Base-by-base conservation (phyloP, 2,113 vertebrate genomes). In the Atrichornis clamosus region DNA sequence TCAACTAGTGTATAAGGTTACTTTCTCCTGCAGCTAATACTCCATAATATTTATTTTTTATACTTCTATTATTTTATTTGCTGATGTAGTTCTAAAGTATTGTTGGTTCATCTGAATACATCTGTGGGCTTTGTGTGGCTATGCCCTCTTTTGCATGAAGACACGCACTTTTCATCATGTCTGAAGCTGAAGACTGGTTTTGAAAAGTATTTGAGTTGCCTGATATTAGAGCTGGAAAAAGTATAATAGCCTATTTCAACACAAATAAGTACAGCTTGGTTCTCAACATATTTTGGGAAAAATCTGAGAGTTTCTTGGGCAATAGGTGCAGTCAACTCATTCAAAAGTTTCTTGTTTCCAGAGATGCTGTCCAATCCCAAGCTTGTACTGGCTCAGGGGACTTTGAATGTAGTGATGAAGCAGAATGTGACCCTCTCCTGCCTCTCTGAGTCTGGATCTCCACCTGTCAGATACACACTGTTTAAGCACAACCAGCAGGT, bases 381-480 rank as follows among this genome's bases (percentile, higher is more conserved):
- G 62, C 91, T 97, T 21, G 4, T 0, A n/a, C 23, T 26, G n/a
- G 44, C 46, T 41, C 72, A 93, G 26, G 44, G 74, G 18, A 77
- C 41, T 8, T 47, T 30, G 8, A 69, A 64, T 0, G 89, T 97
- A 27, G 37, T 13, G 42, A 84, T 89, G 70, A 97, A 97, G 30
- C 96, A 97, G 85, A 97, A 95, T 0, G 95, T 97, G 65, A 97
- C 80, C 49, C 78, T 98, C 24, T 88, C 49, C 53, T 98, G 98
- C 81, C 72, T 47, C 55, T 64, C 19, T 24, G 20, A 80, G 49
- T 92, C 89, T 47, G 89, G 26, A 22, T 80, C 80, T 37, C 78
- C 69, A 63, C 50, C 85, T 26, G 50, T 98, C 81, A 97, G 13
- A 56, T 98, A 98, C 37, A 87, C 39, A 2, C n/a, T 98, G 70